A percentile compares a stretch with the other conserved stretches of the same genome.
Evolutionary conservation across 2,888 invertebrate genomes (phyloP).

Genomic region (Shargacucullia verbasci): DNA sequence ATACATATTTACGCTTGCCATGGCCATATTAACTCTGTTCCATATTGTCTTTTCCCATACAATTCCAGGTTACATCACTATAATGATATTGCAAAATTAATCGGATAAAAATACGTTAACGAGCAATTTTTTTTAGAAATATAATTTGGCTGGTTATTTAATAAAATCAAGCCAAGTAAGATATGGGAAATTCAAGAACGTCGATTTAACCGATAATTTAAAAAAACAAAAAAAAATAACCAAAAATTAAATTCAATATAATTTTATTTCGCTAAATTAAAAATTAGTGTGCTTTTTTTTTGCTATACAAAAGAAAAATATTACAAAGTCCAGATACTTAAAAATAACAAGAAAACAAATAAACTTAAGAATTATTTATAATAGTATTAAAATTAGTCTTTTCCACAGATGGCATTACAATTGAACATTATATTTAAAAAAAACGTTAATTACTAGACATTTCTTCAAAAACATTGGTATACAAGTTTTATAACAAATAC

Average conservation of each 20-base stretch:
- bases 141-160: too few relatives aligned
- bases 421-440: constrained; percentile 81
- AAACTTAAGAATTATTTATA: constrained; percentile 72
- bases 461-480: constrained; percentile 14
- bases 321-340: constrained; percentile 55
- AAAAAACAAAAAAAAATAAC: constrained; percentile 29
- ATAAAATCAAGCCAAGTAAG: too few relatives aligned
- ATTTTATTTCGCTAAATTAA: constrained; percentile 58
- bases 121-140: too few relatives aligned
- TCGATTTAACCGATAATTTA: too few relatives aligned
- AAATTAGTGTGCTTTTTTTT: constrained; percentile 58
- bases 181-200: too few relatives aligned
- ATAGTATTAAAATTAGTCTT: constrained; percentile 83
- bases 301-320: constrained; percentile 55
- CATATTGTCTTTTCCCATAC: too few relatives aligned
- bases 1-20: too few relatives aligned
- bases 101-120: too few relatives aligned
- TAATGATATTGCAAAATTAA: too few relatives aligned
- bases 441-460: constrained; percentile 27
- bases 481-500: constrained; percentile 23
- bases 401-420: constrained; percentile 85
- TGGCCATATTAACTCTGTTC: too few relatives aligned
- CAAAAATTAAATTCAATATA: constrained; percentile 55
- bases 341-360: constrained; percentile 58
- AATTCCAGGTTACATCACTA: too few relatives aligned